Percentiles rank a stretch among this genome's conserved stretches.
Evolutionary conservation across 1,140 invertebrate species (phyloP).

Genomic region (Drosophila ohnishii): DNA sequence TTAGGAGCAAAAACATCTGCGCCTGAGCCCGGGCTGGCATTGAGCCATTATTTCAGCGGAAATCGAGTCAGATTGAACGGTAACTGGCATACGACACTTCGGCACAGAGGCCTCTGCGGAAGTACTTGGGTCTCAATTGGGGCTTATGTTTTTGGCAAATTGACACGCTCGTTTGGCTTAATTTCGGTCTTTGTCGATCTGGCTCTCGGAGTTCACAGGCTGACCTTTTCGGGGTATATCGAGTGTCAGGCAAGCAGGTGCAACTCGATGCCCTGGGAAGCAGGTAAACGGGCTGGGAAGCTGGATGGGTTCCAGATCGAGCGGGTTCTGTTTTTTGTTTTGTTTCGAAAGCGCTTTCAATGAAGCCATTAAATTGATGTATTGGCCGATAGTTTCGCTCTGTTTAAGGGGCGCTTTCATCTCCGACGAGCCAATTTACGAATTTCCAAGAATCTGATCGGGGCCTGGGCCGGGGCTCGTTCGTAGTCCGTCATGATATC

Average conservation of each 20-base stretch:
- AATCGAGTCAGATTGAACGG: constrained; percentile 58
- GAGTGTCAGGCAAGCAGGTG: constrained; percentile 54
- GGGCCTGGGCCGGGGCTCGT: constrained; percentile 1
- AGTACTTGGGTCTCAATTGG: constrained; percentile 64
- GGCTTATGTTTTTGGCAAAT: constrained; percentile 37
- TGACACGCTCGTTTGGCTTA: constrained; percentile 58
- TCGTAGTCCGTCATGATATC: constrained; percentile 42
- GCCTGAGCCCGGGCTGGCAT: constrained; percentile 41
- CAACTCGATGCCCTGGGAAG: constrained; percentile 72
- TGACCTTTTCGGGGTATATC: constrained; percentile 57
- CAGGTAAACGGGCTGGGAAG: constrained; percentile 37
- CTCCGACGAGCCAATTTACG: constrained; percentile 67
- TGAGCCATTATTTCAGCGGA: constrained; percentile 54
- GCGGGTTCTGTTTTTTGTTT: constrained; percentile 10
- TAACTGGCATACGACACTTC: constrained; percentile 72
- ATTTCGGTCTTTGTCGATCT: constrained; percentile 14
- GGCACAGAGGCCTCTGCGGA: constrained; percentile 50
- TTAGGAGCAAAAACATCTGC: constrained; percentile 49
- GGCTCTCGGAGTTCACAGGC: constrained; percentile 15
- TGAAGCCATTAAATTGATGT: constrained; percentile 80
- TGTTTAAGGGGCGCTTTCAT: constrained; percentile 59
- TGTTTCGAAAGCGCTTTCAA: constrained; percentile 67
- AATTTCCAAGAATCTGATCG: constrained; percentile 60
- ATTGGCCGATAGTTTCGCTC: constrained; percentile 67
- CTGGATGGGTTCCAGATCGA: constrained; percentile 24